Conservation (phyloP, 2,797 vertebrate species). For the Acanthiza pusilla region DNA sequence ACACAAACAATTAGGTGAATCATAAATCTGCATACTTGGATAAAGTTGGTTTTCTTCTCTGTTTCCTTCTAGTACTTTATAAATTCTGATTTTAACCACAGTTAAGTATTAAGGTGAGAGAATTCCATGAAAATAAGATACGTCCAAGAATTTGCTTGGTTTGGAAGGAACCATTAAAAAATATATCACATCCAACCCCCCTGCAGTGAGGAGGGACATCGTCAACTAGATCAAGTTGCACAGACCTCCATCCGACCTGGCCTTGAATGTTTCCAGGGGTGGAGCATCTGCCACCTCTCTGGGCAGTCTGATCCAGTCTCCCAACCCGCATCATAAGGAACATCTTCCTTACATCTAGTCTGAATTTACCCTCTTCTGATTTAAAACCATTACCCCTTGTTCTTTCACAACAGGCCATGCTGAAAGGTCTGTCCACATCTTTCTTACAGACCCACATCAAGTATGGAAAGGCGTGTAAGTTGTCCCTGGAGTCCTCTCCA, state of each 20-base stretch:
- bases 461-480: background rate
- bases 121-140: background rate
- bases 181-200: background rate
- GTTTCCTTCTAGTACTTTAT: background rate
- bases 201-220: background rate
- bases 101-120: background rate
- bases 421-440: background rate
- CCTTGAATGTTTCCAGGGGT: background rate
- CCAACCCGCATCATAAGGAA: rapidly evolving
- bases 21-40: background rate
- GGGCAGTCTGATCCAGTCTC: background rate
- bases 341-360: background rate
- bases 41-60: background rate
- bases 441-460: background rate
- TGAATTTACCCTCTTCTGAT: background rate
- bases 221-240: background rate
- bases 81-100: background rate
- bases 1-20: background rate
- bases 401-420: background rate
- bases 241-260: rapidly evolving
- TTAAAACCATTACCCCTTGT: background rate
- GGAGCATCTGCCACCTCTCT: background rate
- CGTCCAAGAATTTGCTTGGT: background rate
- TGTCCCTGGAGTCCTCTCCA: background rate
- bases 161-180: background rate